A percentile compares a stretch with the other conserved stretches of the same genome.
These are phyloP conservation scores for Megalonaias nervosa DNA, from an alignment of 1,140 invertebrate species.

Conservation along the genomic window DNA sequence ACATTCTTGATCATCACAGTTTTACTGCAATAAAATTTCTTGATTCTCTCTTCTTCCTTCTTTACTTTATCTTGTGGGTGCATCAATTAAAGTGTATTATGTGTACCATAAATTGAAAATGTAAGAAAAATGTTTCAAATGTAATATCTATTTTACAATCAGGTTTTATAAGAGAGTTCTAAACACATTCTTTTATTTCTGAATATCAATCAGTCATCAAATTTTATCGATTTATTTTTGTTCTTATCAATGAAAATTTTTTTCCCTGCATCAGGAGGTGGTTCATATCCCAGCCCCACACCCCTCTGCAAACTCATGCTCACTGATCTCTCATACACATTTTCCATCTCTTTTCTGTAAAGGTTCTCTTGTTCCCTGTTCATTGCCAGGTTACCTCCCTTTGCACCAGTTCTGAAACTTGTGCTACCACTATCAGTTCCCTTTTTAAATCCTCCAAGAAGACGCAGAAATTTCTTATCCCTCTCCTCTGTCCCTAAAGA, in stretches of 20 bases:
- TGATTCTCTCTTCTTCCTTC: too few relatives aligned
- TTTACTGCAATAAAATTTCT: too few relatives aligned
- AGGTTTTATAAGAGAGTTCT: too few relatives aligned
- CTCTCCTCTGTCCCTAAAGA: conserved; percentile 40
- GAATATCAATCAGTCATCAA: conserved; percentile 35
- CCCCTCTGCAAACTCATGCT: conserved; percentile 35
- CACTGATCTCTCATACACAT: conserved; percentile 45
- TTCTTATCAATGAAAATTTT: conserved; percentile 51
- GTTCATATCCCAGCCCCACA: conserved; percentile 44
- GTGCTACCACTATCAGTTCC: neutral
- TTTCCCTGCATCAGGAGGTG: conserved; percentile 45
- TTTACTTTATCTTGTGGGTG: too few relatives aligned
- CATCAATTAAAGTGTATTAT: too few relatives aligned
- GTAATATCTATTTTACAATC: too few relatives aligned
- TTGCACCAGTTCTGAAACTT: neutral
- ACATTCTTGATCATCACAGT: too few relatives aligned
- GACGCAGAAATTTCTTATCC: conserved; percentile 48
- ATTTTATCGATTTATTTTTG: conserved; percentile 43
- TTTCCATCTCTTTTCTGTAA: conserved; percentile 43
- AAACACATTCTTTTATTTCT: too few relatives aligned
- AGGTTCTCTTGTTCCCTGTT: conserved; percentile 23
- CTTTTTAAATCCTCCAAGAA: conserved; percentile 52
- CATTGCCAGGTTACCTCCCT: conserved; percentile 36
- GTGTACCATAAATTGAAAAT: too few relatives aligned
- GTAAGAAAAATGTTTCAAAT: too few relatives aligned